These are phyloP conservation scores for Aricia agestis DNA, from an alignment of 1,140 invertebrate species.

Conservation along the genomic window DNA sequence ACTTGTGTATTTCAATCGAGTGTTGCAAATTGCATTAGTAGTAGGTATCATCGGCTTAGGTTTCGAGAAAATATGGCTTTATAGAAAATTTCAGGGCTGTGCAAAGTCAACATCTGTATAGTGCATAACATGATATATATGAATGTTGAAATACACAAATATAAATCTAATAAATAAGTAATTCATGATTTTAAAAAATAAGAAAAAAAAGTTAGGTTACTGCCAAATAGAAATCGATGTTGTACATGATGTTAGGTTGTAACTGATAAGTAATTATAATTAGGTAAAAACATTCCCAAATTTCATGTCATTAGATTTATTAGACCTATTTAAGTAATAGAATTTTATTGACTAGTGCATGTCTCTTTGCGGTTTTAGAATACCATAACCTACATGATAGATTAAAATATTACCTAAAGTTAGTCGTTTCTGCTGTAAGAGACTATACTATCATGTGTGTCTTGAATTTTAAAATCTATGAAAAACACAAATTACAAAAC, in stretches of 20 bases:
- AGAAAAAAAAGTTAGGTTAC: slow-evolving; percentile 55
- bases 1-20: neutral
- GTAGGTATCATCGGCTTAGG: neutral
- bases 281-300: slow-evolving; percentile 47
- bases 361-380: slow-evolving; percentile 40
- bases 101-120: no score
- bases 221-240: slow-evolving; percentile 70
- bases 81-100: neutral
- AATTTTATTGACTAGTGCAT: slow-evolving; percentile 53
- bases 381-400: slow-evolving; percentile 19
- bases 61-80: no score
- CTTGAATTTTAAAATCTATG: neutral
- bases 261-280: slow-evolving; percentile 58
- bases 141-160: slow-evolving; percentile 3
- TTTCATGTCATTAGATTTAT: slow-evolving; percentile 47
- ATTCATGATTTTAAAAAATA: slow-evolving; percentile 31
- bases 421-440: slow-evolving; percentile 17
- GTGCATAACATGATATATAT: no score
- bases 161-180: slow-evolving; percentile 11
- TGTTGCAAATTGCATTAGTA: neutral
- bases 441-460: neutral
- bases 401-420: slow-evolving; percentile 15
- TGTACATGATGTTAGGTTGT: slow-evolving; percentile 62
- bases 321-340: slow-evolving; percentile 39
- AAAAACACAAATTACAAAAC: neutral